Conservation (phyloP, 2,113 vertebrate species). For the Sinocyclocheilus maitianheensis region DNA sequence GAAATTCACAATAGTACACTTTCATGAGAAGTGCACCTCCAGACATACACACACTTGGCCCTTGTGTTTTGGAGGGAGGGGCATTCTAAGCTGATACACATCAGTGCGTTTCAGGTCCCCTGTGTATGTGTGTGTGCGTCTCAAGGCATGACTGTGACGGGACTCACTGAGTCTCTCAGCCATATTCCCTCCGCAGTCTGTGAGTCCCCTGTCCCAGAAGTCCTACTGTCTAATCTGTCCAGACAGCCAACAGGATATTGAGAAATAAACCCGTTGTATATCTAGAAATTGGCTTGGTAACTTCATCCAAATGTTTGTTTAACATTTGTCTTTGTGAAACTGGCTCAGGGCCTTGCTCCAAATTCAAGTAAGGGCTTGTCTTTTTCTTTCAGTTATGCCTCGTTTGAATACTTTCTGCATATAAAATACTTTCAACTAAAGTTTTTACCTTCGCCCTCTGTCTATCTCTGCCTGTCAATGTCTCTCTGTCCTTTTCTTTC, state of each 20-base stretch:
- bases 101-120: not conserved
- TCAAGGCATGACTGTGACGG: conserved; percentile 11
- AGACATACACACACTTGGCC: not conserved
- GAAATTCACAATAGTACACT: not conserved
- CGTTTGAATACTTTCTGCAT: not conserved
- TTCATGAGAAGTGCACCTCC: not conserved
- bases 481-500: not conserved
- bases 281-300: not conserved
- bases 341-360: not conserved
- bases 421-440: not conserved
- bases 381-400: not conserved
- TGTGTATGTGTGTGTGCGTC: conserved; percentile 19
- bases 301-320: not conserved
- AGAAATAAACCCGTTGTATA: not conserved
- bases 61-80: conserved; percentile 1
- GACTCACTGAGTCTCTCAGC: conserved; percentile 10
- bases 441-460: not conserved
- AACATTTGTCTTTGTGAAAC: conserved; percentile 3
- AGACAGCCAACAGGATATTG: not conserved
- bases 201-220: not conserved
- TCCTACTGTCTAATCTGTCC: conserved; percentile 18
- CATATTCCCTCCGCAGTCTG: not conserved
- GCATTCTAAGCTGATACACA: conserved; percentile 21
- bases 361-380: conserved; percentile 22
- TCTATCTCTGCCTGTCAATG: not conserved